Conservation (phyloP, 2,888 invertebrate genomes). For the Rhyacophila evoluta region DNA sequence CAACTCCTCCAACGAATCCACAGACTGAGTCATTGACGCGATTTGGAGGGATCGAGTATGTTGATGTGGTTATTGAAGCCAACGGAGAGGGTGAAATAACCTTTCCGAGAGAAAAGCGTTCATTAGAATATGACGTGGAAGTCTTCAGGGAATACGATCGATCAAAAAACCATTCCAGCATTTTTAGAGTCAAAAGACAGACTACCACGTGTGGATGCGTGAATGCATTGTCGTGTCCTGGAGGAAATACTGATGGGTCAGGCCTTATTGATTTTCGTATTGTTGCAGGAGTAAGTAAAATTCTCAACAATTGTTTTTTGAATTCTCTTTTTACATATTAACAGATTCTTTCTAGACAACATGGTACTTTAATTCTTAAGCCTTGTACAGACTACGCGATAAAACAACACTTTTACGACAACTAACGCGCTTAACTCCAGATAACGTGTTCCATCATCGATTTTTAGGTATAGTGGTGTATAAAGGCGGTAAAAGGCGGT, state of each 20-base stretch:
- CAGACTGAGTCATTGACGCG: slow-evolving; percentile 37
- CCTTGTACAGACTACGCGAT: too few relatives aligned
- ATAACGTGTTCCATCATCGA: too few relatives aligned
- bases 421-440: too few relatives aligned
- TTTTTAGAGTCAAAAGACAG: slow-evolving; percentile 41
- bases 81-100: slow-evolving; percentile 57
- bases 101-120: slow-evolving; percentile 62
- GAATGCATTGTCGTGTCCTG: slow-evolving; percentile 61
- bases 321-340: too few relatives aligned
- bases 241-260: slow-evolving; percentile 64
- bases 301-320: too few relatives aligned
- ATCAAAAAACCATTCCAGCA: neutral
- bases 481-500: too few relatives aligned
- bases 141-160: neutral
- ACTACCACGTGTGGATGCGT: slow-evolving; percentile 62
- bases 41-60: slow-evolving; percentile 41
- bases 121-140: neutral
- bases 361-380: too few relatives aligned
- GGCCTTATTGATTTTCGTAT: slow-evolving; percentile 74
- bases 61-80: slow-evolving; percentile 53
- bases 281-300: slow-evolving; percentile 69
- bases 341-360: too few relatives aligned
- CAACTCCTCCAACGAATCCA: slow-evolving; percentile 63
- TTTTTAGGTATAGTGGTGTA: too few relatives aligned
- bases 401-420: too few relatives aligned